These are phyloP conservation scores for Spodoptera littoralis DNA, from an alignment of 2,888 invertebrate species.

Conservation along the genomic window DNA sequence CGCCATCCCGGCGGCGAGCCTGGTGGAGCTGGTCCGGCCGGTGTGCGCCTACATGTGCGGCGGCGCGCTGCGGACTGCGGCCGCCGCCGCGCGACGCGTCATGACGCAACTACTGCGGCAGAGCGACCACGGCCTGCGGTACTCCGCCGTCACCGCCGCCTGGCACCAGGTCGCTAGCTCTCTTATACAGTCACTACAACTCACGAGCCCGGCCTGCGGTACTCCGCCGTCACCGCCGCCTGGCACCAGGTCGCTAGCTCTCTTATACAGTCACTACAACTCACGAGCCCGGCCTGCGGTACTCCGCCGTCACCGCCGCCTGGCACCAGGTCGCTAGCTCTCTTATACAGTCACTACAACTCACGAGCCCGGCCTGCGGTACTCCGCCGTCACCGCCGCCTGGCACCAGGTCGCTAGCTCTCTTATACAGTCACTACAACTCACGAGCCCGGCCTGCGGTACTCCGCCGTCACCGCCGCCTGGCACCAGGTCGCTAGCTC, in stretches of 20 bases:
- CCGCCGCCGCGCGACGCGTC: conserved; percentile 88
- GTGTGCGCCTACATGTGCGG: conserved; percentile 90
- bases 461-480: too few relatives aligned
- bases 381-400: conserved; percentile 85
- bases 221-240: conserved; percentile 85
- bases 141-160: conserved; percentile 85
- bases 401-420: conserved; percentile 89
- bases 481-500: too few relatives aligned
- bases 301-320: conserved; percentile 85
- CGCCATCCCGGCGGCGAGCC: conserved; percentile 83
- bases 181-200: too few relatives aligned
- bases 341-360: too few relatives aligned
- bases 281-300: conserved; percentile 75
- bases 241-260: conserved; percentile 89
- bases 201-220: conserved; percentile 75
- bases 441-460: too few relatives aligned
- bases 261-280: too few relatives aligned
- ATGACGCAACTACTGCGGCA: conserved; percentile 93
- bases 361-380: conserved; percentile 75
- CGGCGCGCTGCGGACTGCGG: conserved; percentile 81
- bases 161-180: conserved; percentile 89
- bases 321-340: conserved; percentile 89
- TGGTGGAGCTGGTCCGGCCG: conserved; percentile 91
- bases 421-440: too few relatives aligned
- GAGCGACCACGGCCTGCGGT: conserved; percentile 85